Percentiles rank a stretch among this genome's conserved stretches.
Conservation (phyloP, 1,140 invertebrate species). For the Cheumatopsyche charites region DNA sequence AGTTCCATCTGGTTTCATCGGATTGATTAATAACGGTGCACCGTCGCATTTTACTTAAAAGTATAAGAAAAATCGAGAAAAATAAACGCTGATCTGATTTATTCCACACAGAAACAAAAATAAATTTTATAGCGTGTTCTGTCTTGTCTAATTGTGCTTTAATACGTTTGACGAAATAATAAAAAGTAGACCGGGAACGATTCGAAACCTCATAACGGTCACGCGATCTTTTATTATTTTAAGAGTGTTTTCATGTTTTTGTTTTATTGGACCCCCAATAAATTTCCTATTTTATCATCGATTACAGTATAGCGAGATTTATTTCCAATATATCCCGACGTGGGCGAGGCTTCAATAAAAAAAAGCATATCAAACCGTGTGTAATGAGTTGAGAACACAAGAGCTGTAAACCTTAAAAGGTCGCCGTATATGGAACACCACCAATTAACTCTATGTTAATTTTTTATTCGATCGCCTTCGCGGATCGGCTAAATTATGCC, state of each 20-base stretch:
- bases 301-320: slow-evolving; percentile 13
- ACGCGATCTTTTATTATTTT: slow-evolving; percentile 24
- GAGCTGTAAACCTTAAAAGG: slow-evolving; percentile 25
- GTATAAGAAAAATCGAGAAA: background rate
- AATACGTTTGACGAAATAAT: slow-evolving; percentile 11
- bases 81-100: no score
- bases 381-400: slow-evolving; percentile 22
- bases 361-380: slow-evolving; percentile 7
- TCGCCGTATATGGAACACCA: slow-evolving; percentile 24
- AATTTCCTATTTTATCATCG: slow-evolving; percentile 28
- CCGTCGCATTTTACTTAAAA: background rate
- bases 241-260: slow-evolving; percentile 22
- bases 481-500: slow-evolving; percentile 2
- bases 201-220: slow-evolving; percentile 6
- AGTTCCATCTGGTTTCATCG: slow-evolving; percentile 1
- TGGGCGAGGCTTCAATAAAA: slow-evolving; percentile 20
- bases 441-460: slow-evolving; percentile 25
- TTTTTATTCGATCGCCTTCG: slow-evolving; percentile 17
- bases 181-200: background rate
- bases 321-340: slow-evolving; percentile 21
- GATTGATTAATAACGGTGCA: slow-evolving; percentile 2
- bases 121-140: slow-evolving; percentile 2
- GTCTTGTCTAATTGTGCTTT: slow-evolving; percentile 17
- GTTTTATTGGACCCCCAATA: slow-evolving; percentile 19
- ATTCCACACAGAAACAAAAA: background rate